Conservation (phyloP, 53 echinoderm and acorn worm species). For the Antedon mediterranea region DNA sequence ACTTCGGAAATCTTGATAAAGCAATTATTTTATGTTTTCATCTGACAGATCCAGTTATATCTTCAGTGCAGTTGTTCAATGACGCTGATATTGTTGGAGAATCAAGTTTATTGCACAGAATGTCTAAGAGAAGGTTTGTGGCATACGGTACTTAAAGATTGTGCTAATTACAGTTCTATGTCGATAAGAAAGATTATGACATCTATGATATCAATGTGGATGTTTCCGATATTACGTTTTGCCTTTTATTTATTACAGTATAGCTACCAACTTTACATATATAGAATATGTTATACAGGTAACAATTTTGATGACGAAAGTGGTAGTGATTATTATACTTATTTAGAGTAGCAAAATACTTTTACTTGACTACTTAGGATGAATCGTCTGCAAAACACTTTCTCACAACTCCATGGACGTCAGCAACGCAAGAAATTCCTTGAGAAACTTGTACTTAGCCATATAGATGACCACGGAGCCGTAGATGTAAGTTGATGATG, state of each 20-base stretch:
- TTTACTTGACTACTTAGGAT: constrained; percentile 15
- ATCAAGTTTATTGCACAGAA: constrained; percentile 42
- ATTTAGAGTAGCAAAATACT: not conserved
- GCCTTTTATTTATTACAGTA: no score
- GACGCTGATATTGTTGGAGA: constrained; percentile 34
- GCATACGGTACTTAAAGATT: no score
- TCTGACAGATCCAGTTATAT: no score
- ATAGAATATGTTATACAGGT: no score
- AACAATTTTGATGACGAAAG: no score
- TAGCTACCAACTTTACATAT: no score
- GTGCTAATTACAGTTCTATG: no score
- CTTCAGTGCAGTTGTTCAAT: constrained; percentile 18
- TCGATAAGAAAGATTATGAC: no score
- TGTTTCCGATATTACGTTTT: no score
- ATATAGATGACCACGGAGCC: constrained; percentile 32
- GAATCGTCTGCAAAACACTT: constrained; percentile 50
- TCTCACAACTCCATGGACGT: constrained; percentile 25
- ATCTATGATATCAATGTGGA: no score
- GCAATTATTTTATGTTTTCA: no score
- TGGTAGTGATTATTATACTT: not conserved
- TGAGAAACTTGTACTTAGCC: constrained; percentile 51
- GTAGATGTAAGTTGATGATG: constrained; percentile 3
- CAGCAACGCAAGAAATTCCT: constrained; percentile 51
- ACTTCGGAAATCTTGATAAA: no score
- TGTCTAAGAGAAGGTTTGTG: constrained; percentile 47